Evolutionary conservation across 2,113 vertebrate genomes (phyloP).

Genomic region (Potamarius usumacintae): DNA sequence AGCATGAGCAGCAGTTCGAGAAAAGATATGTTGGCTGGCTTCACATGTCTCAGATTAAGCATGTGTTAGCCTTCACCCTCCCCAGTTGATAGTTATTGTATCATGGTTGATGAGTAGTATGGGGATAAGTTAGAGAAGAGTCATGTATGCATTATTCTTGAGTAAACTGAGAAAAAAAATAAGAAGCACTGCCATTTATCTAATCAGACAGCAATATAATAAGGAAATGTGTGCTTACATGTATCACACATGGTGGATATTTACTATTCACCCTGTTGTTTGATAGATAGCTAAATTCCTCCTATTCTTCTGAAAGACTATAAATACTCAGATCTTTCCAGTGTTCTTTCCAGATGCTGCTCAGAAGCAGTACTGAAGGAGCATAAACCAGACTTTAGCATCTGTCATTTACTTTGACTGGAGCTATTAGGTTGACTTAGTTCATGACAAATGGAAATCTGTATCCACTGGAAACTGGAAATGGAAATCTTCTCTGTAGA

Average conservation of each 20-base stretch:
- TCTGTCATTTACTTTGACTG: neutral
- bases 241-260: neutral
- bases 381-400: neutral
- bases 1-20: neutral
- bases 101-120: no score
- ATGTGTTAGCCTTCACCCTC: neutral
- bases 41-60: neutral
- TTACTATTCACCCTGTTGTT: neutral
- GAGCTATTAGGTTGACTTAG: neutral
- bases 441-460: neutral
- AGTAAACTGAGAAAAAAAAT: neutral
- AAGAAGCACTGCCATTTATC: neutral
- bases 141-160: neutral
- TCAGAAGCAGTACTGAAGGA: neutral
- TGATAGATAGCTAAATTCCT: neutral
- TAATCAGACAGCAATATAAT: neutral
- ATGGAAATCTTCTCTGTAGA: neutral
- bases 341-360: neutral
- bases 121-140: neutral
- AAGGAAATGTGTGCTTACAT: neutral
- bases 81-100: neutral
- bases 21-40: neutral
- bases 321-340: neutral
- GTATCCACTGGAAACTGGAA: no score
- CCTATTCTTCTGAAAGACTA: neutral